Evolutionary conservation across 2,797 vertebrate genomes (phyloP), one percentile per base, ranked within the genome.

Genomic region (Pangasius djambal): DNA sequence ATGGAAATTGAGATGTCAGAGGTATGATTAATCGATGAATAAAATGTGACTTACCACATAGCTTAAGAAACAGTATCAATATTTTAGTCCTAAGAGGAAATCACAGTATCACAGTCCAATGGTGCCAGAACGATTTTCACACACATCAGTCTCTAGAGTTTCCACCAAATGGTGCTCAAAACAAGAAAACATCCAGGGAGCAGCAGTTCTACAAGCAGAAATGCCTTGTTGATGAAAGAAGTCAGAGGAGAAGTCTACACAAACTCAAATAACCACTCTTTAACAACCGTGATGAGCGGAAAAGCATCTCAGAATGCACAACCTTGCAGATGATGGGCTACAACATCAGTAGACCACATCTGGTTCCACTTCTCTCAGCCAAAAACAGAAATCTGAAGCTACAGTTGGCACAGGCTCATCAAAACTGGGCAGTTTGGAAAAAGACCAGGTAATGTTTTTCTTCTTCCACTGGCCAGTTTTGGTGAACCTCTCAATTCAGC

Each of bases 1-100:
- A 77, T 87, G n/a, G 40, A 65, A 78, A 63, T 44, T 61, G 79
- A 83, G 57, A 83, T 44, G 5, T 28, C 57, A 28, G 79, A 25
- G 57, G 10, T 40, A 61, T 63, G 34, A 44, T 61, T 40, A 57
- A 57, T 81, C 12, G 6, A 52, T 28, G 1, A 79, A 5, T 81
- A 61, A 40, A 25, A 22, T 34, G 16, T 81, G 52, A 74, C 40
- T 48, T 44, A 13, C 0, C 40, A 75, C 10, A 48, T 50, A 79
- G 50, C 48, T 55, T 15, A 52, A 79, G 6, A 55, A 79, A 83
- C 22, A 13, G 13, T 22, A 40, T 16, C 16, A 9, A 57, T 22
- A 81, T 34, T 81, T 57, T 22, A 61, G 13, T 61, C 10, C 12
- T 61, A 13, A 61, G 44, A 59, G 20, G 22, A 57, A 57, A 52